Conservation (phyloP, 92 coral and sea anemone genomes). For the Palythoa grandiflora region DNA sequence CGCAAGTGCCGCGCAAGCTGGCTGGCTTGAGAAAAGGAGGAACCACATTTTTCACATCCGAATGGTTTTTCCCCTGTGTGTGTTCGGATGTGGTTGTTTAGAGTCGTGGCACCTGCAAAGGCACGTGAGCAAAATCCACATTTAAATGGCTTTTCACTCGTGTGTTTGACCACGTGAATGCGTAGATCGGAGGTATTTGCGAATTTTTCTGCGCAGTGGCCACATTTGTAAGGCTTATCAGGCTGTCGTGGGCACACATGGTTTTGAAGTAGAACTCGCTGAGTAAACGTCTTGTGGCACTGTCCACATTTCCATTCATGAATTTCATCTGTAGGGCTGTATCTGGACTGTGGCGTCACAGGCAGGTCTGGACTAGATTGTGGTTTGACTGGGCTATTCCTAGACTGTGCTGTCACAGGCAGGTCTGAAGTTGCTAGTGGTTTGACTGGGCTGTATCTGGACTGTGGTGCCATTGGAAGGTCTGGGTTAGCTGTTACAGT, state of each 20-base stretch:
- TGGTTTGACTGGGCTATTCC: not conserved
- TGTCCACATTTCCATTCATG: constrained; percentile 89
- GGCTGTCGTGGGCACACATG: constrained; percentile 89
- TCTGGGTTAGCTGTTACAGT: not conserved
- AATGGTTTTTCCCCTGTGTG: constrained; percentile 98
- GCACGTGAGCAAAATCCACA: constrained; percentile 95
- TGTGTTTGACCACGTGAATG: constrained; percentile 90
- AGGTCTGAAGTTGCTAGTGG: constrained; percentile 4
- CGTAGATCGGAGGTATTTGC: constrained; percentile 92
- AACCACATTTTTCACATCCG: constrained; percentile 83
- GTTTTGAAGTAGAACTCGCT: constrained; percentile 81
- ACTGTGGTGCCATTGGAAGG: not conserved
- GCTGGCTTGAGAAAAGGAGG: constrained; percentile 85
- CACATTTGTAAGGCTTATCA: constrained; percentile 88
- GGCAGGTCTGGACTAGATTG: not conserved
- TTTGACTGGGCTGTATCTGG: not conserved
- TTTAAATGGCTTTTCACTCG: constrained; percentile 92
- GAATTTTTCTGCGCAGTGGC: constrained; percentile 85
- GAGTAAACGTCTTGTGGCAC: constrained; percentile 84
- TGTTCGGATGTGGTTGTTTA: constrained; percentile 93
- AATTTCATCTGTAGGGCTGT: constrained; percentile 54
- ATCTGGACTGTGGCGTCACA: not conserved
- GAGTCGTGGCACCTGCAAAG: constrained; percentile 93
- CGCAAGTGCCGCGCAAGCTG: constrained; percentile 85
- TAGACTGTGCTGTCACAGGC: constrained; percentile 29